Conservation (phyloP, 2,113 vertebrate genomes). For the Oceanites oceanicus region DNA sequence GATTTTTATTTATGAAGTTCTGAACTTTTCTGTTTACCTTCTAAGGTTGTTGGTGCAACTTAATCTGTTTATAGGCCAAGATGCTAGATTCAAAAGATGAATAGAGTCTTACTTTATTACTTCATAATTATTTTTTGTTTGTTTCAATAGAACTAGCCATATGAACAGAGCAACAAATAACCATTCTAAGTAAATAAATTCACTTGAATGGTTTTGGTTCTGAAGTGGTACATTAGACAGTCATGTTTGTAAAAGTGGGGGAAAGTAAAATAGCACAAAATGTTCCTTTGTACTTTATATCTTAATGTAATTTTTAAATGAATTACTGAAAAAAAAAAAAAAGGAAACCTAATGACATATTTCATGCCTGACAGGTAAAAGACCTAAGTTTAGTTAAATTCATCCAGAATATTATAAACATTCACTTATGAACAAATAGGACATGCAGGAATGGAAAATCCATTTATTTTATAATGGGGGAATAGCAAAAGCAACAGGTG, state of each 20-base stretch:
- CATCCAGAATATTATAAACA: accelerated
- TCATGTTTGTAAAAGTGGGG: neutral
- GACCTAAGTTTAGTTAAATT: neutral
- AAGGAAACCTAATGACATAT: neutral
- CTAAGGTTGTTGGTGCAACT: neutral
- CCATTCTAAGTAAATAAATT: neutral
- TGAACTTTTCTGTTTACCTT: neutral
- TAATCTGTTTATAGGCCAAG: neutral
- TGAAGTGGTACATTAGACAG: neutral
- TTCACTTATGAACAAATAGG: neutral
- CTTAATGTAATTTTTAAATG: neutral
- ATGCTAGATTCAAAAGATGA: neutral
- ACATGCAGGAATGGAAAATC: neutral
- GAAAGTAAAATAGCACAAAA: neutral
- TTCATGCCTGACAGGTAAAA: neutral
- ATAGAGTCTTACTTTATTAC: neutral
- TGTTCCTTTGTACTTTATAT: neutral
- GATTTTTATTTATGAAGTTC: neutral
- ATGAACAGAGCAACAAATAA: neutral
- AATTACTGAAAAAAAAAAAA: neutral
- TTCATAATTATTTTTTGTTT: neutral
- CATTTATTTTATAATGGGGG: neutral
- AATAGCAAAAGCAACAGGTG: neutral
- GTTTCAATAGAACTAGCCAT: neutral
- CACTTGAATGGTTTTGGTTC: neutral